Evolutionary conservation across 2,113 vertebrate genomes (phyloP), one percentile per base, ranked within the genome.

Genomic region (Motacilla tschutschensis): DNA sequence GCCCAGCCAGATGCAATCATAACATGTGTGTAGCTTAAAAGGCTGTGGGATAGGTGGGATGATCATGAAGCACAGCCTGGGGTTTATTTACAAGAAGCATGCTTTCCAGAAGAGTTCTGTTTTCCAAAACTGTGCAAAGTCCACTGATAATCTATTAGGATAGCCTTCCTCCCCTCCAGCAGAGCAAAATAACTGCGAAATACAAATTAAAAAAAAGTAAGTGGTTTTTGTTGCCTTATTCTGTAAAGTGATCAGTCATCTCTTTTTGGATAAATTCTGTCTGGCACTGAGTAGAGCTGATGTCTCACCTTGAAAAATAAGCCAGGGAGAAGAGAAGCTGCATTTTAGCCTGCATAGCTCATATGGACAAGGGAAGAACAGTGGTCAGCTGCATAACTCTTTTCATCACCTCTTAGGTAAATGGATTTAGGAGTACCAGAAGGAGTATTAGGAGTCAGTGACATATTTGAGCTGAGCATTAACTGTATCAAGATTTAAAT

Each of bases 71-170:
- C 17, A 8, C 48, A 44, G 53, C n/a, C 50, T 53, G 36, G 46
- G 41, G n/a, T 79, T 94, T 90, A 55, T 93, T 94, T 94, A 87
- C 57, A 81, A 63, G 77, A 80, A 77, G 14, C 24, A 35, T 22
- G 10, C 70, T 83, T 87, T 88, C n/a, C 6, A 5, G 48, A 79
- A 36, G 25, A 70, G 50, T 36, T 51, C 25, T 79, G 28, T 79
- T 75, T 76, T 88, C 76, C 76, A 84, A 83, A 72, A 88, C 33
- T 58, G 36, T 4, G 18, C 22, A 24, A 72, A 65, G 66, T 38
- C 43, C 72, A 31, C 76, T 85, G 6, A 6, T 72, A 77, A 84
- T 81, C 77, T 87, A 6, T 91, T 87, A 89, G 43, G 12, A 35
- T 22, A 50, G 58, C 33, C 65, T 77, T 40, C 73, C 43, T 84